These are phyloP conservation scores for Gymnarchus niloticus DNA, from an alignment of 2,113 vertebrate genomes.

Conservation along the genomic window DNA sequence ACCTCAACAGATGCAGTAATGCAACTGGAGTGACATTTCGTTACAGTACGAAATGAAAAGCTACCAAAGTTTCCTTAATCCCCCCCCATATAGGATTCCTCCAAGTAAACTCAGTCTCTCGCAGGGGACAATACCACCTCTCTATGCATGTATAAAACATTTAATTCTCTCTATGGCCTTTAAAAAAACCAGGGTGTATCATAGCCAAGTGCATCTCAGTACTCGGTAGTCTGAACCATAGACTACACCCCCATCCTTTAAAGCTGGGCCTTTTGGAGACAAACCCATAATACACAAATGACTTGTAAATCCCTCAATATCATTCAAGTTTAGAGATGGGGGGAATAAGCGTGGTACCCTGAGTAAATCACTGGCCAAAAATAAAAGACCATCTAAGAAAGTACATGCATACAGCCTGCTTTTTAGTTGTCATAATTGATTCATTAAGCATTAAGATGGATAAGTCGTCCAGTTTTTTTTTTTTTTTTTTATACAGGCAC, in stretches of 20 bases:
- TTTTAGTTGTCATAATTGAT: slow-evolving; percentile 35
- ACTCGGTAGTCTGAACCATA: background rate
- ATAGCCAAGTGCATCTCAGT: background rate
- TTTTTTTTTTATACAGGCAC: slow-evolving; percentile 64
- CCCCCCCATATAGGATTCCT: slow-evolving; percentile 11
- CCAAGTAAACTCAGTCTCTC: background rate
- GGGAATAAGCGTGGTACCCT: slow-evolving; percentile 53
- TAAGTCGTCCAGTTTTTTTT: slow-evolving; percentile 58
- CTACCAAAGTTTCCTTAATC: slow-evolving; percentile 41
- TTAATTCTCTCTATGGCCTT: background rate
- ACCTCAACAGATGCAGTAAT: slow-evolving; percentile 58
- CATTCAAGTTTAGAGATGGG: slow-evolving; percentile 43
- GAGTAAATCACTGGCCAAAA: slow-evolving; percentile 59
- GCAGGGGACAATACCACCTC: background rate
- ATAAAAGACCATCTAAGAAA: slow-evolving; percentile 44
- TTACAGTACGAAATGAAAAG: slow-evolving; percentile 48
- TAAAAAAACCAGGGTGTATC: background rate
- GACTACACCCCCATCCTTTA: background rate
- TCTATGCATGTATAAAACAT: background rate
- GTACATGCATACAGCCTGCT: slow-evolving; percentile 32
- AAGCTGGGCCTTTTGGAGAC: slow-evolving; percentile 30
- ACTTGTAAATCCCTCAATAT: slow-evolving; percentile 43
- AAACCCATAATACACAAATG: slow-evolving; percentile 31
- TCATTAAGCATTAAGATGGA: slow-evolving; percentile 37
- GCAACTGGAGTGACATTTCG: slow-evolving; percentile 48